These are phyloP conservation scores for Pluvianellus socialis DNA, from an alignment of 2,113 vertebrate genomes.

Conservation along the genomic window DNA sequence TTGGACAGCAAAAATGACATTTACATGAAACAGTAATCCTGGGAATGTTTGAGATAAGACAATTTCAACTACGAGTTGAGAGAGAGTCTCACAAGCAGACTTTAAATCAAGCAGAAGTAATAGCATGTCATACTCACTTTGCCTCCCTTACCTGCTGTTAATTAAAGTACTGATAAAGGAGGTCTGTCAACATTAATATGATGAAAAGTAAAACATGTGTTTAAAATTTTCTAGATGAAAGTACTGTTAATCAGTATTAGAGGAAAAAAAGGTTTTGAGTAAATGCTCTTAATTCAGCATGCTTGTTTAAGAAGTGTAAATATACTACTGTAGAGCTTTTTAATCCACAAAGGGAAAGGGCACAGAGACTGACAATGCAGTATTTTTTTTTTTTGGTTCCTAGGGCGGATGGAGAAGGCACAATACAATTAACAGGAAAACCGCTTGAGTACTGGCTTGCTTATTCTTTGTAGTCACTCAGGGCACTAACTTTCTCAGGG, in stretches of 20 bases:
- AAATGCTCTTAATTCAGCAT: slow-evolving; percentile 9
- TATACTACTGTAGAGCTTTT: neutral
- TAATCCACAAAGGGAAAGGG: neutral
- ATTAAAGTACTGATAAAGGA: slow-evolving; percentile 71
- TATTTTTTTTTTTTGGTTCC: neutral
- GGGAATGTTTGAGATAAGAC: slow-evolving; percentile 68
- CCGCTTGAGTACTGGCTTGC: neutral
- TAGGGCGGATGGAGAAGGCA: neutral
- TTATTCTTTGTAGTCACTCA: neutral
- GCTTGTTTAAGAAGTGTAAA: neutral
- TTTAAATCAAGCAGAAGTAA: slow-evolving; percentile 66
- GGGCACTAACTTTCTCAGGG: neutral
- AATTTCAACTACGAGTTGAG: slow-evolving; percentile 47
- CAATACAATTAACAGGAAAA: neutral
- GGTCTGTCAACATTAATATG: slow-evolving; percentile 58
- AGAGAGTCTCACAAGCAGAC: slow-evolving; percentile 52
- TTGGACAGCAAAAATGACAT: slow-evolving; percentile 79
- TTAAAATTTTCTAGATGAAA: slow-evolving; percentile 66
- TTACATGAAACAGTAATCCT: slow-evolving; percentile 75
- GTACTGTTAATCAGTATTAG: slow-evolving; percentile 68
- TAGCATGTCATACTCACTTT: slow-evolving; percentile 29
- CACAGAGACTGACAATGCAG: neutral
- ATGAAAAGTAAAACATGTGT: slow-evolving; percentile 59
- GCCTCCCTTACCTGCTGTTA: slow-evolving; percentile 65
- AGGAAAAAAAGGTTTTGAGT: slow-evolving; percentile 42